Base-by-base conservation (phyloP, 2,113 vertebrate species). In the Lathamus discolor region DNA sequence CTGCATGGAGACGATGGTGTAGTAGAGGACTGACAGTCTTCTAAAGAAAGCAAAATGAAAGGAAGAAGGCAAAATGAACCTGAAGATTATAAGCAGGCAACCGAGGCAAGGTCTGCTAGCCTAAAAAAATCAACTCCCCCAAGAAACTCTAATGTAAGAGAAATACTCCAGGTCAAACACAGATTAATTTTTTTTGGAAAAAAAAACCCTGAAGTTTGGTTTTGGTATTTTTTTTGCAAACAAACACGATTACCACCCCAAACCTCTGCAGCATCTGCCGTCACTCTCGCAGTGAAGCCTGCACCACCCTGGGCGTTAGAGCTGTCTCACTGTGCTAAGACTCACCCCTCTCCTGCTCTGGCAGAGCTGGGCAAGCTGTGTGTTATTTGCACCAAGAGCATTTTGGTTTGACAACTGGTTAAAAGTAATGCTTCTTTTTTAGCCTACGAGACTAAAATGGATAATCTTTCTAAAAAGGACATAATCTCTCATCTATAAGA, bases 1-100 rank as follows among this genome's bases (percentile, higher is more conserved):
- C 79, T 66, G 79, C 52, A 44, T 0, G 0, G 64, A 81, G 55
- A 49, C 0, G 0, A 20, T 0, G 1, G 39, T 29, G 33, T 51
- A 14, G 24, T 75, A 43, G 78, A 3, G 16, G 55, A 68, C 25
- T 1, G 5, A 41, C 20, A 24, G 48, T 28, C 52, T 87, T 48
- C 44, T 39, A 10, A 68, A n/a, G 54, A 35, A 68, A 86, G 57
- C 68, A 62, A 49, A 64, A 17, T 29, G 63, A 61, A 94, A 64
- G 43, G 7, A 90, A 88, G 59, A 63, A 76, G 75, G 66, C 55
- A 89, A 89, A 93, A 83, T 10, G 29, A 78, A 83, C 28, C 37
- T n/a, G 67, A 61, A 68, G 62, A 51, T 52, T 64, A 37, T 24
- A 85, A 88, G 20, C 64, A 75, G 28, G 23, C 16, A 73, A 69